Evolutionary conservation across 2,797 vertebrate genomes (phyloP).

Genomic region (Austrolebias charrua): DNA sequence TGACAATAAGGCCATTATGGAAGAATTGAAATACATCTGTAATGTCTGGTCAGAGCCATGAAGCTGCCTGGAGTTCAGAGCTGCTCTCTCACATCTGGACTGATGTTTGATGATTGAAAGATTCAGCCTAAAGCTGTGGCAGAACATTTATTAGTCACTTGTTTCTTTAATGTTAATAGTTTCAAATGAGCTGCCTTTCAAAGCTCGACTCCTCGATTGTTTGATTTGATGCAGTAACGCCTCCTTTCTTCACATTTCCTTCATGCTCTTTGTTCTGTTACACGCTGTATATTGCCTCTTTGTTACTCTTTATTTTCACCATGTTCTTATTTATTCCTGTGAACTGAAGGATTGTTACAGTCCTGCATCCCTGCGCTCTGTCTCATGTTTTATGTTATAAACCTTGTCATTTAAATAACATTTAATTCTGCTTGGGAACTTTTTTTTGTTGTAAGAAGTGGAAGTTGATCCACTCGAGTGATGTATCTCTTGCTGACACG

Average conservation of each 20-base stretch:
- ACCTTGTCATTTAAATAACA: background rate
- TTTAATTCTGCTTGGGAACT: too few relatives aligned
- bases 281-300: slow-evolving; percentile 42
- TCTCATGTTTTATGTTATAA: background rate
- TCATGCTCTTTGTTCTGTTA: slow-evolving; percentile 43
- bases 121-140: too few relatives aligned
- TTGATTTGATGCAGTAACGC: background rate
- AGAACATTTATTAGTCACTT: background rate
- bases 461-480: background rate
- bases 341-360: slow-evolving; percentile 8
- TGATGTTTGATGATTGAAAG: too few relatives aligned
- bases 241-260: background rate
- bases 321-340: slow-evolving; percentile 1
- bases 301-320: slow-evolving; percentile 19
- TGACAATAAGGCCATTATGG: too few relatives aligned
- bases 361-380: background rate
- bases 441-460: background rate
- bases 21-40: too few relatives aligned
- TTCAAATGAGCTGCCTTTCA: slow-evolving; percentile 10
- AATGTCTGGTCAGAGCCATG: too few relatives aligned
- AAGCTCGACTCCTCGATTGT: background rate
- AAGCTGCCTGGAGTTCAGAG: too few relatives aligned
- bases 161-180: background rate
- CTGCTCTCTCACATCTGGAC: too few relatives aligned
- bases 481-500: background rate